Conservation (phyloP, 2,113 vertebrate genomes). For the Thamnophis sirtalis region DNA sequence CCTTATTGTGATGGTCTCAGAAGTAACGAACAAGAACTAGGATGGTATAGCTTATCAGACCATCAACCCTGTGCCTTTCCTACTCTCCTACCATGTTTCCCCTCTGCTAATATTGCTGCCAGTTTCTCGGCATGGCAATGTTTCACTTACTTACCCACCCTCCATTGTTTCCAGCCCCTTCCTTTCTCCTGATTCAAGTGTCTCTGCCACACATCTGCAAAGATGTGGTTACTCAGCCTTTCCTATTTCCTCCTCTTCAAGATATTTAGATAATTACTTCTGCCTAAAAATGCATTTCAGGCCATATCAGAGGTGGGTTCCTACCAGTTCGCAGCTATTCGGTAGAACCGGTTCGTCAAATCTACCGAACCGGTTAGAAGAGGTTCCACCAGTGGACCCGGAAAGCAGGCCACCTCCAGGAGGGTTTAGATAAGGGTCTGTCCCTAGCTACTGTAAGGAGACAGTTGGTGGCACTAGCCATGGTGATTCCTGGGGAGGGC, state of each 20-base stretch:
- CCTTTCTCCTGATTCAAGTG: background rate
- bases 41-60: background rate
- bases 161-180: background rate
- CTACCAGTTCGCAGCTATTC: too few relatives aligned
- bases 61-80: background rate
- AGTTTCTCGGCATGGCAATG: background rate
- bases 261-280: background rate
- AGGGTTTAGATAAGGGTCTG: too few relatives aligned
- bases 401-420: background rate
- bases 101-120: background rate
- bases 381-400: too few relatives aligned
- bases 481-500: too few relatives aligned
- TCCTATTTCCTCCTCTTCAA: background rate
- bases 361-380: too few relatives aligned
- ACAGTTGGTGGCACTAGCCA: too few relatives aligned
- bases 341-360: too few relatives aligned
- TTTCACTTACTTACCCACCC: background rate
- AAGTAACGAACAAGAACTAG: background rate
- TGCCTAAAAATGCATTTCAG: background rate
- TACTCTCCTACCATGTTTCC: background rate
- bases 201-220: background rate
- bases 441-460: too few relatives aligned
- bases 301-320: too few relatives aligned
- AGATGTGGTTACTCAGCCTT: background rate
- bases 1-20: background rate